Conservation (phyloP, 2,113 vertebrate genomes). For the Ia io region DNA sequence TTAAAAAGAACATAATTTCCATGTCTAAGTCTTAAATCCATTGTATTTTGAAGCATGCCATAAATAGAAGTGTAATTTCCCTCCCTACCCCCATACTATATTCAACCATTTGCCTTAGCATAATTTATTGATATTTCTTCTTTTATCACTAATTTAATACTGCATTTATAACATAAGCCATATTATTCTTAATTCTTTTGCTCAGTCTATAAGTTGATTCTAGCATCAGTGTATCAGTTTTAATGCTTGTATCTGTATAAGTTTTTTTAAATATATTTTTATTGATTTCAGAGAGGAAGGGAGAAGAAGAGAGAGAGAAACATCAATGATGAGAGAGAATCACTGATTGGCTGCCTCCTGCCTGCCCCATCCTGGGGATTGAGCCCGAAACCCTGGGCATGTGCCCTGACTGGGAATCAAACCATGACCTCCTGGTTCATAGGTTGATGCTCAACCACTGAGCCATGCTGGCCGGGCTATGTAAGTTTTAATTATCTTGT, state of each 20-base stretch:
- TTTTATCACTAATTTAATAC: neutral
- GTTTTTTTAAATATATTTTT: too few species aligned
- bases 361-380: too few species aligned
- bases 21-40: conserved; percentile 26
- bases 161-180: neutral
- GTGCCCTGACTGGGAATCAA: too few species aligned
- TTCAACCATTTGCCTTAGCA: neutral
- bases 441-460: too few species aligned
- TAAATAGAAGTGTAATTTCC: neutral
- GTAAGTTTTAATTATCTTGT: neutral
- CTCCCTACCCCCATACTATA: neutral
- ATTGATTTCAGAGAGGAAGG: too few species aligned
- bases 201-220: neutral
- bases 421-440: too few species aligned
- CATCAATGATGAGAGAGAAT: too few species aligned
- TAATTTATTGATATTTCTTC: neutral
- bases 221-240: neutral
- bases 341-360: too few species aligned
- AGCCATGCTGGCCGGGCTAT: too few species aligned
- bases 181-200: neutral
- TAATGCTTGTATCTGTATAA: neutral
- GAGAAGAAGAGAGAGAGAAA: too few species aligned
- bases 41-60: neutral
- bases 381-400: too few species aligned
- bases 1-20: neutral